These are phyloP conservation scores for Hemicordylus capensis DNA, from an alignment of 2,113 vertebrate species.

Conservation along the genomic window DNA sequence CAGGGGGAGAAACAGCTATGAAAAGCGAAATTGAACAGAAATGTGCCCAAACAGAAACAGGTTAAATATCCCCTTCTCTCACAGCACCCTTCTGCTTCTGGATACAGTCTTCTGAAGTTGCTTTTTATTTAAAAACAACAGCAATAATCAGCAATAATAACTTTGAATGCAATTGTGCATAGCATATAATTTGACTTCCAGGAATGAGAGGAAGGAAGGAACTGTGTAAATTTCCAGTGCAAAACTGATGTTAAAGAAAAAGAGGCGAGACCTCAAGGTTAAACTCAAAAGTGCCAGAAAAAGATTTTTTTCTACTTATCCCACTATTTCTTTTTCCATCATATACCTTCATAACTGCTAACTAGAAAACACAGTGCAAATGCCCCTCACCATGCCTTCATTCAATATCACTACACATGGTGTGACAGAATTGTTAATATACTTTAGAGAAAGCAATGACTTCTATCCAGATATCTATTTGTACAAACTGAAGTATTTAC, in stretches of 20 bases:
- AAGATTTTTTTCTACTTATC: too few relatives aligned
- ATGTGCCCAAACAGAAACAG: not conserved
- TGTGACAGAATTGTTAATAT: too few relatives aligned
- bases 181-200: not conserved
- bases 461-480: too few relatives aligned
- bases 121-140: not conserved
- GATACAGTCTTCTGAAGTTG: not conserved
- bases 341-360: too few relatives aligned
- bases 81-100: not conserved
- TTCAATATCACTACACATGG: too few relatives aligned
- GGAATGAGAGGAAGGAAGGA: not conserved
- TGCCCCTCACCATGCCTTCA: too few relatives aligned
- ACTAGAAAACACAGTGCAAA: too few relatives aligned
- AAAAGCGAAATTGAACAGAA: not conserved
- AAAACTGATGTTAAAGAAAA: not conserved
- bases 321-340: too few relatives aligned
- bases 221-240: too few relatives aligned
- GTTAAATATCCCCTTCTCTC: not conserved
- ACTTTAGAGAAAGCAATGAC: too few relatives aligned
- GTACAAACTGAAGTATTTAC: too few relatives aligned
- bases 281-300: too few relatives aligned
- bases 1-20: not conserved
- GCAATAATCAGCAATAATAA: not conserved
- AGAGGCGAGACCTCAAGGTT: not conserved
- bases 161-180: not conserved